Evolutionary conservation across 1,140 invertebrate species (phyloP).

Genomic region (Drosophila rhopaloa): DNA sequence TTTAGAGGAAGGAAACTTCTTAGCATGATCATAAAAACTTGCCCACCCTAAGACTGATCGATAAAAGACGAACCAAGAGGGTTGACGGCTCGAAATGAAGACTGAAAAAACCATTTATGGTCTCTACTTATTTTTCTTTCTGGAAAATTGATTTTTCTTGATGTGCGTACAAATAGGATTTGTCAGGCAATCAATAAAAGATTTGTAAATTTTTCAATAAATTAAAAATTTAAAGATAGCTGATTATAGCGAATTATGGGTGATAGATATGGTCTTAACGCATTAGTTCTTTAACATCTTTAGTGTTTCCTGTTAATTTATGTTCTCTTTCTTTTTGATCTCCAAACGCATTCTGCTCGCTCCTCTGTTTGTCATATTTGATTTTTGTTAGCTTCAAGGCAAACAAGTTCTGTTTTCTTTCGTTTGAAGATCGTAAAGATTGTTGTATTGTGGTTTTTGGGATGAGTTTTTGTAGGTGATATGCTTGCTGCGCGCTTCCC

Average conservation of each 20-base stretch:
- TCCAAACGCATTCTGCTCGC: neutral
- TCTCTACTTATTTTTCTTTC: slow-evolving; percentile 11
- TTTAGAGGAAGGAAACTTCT: slow-evolving; percentile 57
- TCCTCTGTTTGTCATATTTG: slow-evolving; percentile 31
- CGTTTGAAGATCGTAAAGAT: slow-evolving; percentile 41
- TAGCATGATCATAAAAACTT: slow-evolving; percentile 73
- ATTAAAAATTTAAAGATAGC: slow-evolving; percentile 30
- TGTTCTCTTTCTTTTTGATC: neutral
- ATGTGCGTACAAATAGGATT: slow-evolving; percentile 77
- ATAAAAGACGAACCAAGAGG: slow-evolving; percentile 54
- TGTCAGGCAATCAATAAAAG: slow-evolving; percentile 55
- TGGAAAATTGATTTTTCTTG: slow-evolving; percentile 69
- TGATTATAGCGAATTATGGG: slow-evolving; percentile 49
- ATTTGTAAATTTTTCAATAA: slow-evolving; percentile 44
- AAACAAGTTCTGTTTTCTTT: slow-evolving; percentile 65
- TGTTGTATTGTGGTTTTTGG: slow-evolving; percentile 28
- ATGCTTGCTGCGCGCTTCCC: slow-evolving; percentile 19
- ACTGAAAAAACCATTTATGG: slow-evolving; percentile 49
- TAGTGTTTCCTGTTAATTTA: neutral
- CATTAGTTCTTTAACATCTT: slow-evolving; percentile 19
- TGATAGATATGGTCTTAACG: slow-evolving; percentile 14
- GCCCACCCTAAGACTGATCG: slow-evolving; percentile 63
- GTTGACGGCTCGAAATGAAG: slow-evolving; percentile 53
- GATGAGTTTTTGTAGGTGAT: slow-evolving; percentile 30
- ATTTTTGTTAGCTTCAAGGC: slow-evolving; percentile 62